These are phyloP conservation scores for Diarsia brunnea DNA, from an alignment of 2,888 invertebrate genomes.

Conservation along the genomic window DNA sequence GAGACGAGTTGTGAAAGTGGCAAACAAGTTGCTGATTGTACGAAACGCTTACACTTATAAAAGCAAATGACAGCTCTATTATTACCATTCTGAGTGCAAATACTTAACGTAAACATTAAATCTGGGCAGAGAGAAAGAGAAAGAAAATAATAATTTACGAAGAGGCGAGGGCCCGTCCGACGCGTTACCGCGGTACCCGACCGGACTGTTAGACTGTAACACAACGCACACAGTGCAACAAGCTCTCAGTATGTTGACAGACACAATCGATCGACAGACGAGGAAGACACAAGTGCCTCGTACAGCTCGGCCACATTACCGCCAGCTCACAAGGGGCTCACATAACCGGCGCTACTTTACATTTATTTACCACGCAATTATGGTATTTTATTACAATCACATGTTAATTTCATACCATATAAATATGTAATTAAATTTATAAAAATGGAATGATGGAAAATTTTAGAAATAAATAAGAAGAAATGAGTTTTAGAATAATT, in stretches of 20 bases:
- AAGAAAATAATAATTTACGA: conserved; percentile 67
- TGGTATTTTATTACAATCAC: background rate
- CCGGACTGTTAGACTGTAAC: conserved; percentile 70
- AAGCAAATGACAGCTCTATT: conserved; percentile 91
- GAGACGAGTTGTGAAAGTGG: conserved; percentile 89
- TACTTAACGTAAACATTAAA: conserved; percentile 82
- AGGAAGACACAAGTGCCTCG: conserved; percentile 83
- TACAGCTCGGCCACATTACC: conserved; percentile 64
- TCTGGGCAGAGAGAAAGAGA: conserved; percentile 87
- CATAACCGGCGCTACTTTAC: conserved; percentile 35
- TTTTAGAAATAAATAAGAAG: background rate
- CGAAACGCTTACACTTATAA: conserved; percentile 90
- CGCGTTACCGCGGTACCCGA: conserved; percentile 65
- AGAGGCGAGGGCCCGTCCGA: conserved; percentile 68
- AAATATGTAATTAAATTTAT: background rate
- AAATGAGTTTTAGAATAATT: conserved; percentile 6
- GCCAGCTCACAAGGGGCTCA: conserved; percentile 28
- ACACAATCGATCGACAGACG: conserved; percentile 81
- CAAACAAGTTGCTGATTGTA: conserved; percentile 89
- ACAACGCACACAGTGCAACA: conserved; percentile 77
- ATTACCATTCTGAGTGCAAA: conserved; percentile 89
- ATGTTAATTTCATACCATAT: conserved; percentile 2
- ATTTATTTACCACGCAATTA: conserved; percentile 12
- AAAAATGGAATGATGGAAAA: background rate
- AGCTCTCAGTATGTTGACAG: conserved; percentile 78